Percentiles rank a stretch among this genome's conserved stretches.
Conservation (phyloP, 2,888 invertebrate species). For the Tanypteryx hageni region DNA sequence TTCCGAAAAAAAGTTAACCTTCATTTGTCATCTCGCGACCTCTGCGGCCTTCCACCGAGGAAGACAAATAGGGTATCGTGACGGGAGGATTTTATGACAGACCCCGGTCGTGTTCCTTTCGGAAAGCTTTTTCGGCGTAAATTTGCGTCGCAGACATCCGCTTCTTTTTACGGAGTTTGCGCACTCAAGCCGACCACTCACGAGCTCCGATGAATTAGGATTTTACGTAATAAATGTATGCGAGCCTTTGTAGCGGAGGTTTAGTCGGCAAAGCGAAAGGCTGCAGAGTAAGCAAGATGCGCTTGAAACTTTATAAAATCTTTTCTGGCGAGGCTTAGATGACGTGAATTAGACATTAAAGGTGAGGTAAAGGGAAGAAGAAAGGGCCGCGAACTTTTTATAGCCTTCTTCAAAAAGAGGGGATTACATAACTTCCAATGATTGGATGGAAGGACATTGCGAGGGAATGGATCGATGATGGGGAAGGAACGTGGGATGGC, state of each 20-base stretch:
- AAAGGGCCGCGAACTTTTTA: background rate
- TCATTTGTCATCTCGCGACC: slow-evolving; percentile 26
- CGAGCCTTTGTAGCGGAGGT: no score
- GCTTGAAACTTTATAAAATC: no score
- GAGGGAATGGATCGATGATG: background rate
- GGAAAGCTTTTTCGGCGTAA: background rate
- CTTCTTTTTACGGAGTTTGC: background rate
- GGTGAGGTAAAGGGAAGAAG: no score
- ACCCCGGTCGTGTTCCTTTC: background rate
- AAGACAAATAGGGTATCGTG: background rate
- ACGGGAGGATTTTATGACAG: slow-evolving; percentile 8
- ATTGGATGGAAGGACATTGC: background rate
- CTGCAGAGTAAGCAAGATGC: no score
- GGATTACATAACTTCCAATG: background rate
- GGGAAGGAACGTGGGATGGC: background rate
- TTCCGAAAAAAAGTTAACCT: background rate
- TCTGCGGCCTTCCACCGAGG: background rate
- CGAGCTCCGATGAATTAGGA: no score
- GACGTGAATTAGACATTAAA: no score
- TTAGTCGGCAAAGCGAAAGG: no score
- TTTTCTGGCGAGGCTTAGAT: no score
- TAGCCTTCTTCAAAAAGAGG: background rate
- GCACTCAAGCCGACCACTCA: background rate
- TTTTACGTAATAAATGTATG: no score
- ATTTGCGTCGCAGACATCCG: background rate